These are phyloP conservation scores for Hucho hucho DNA, from an alignment of 2,113 vertebrate genomes.

Conservation along the genomic window DNA sequence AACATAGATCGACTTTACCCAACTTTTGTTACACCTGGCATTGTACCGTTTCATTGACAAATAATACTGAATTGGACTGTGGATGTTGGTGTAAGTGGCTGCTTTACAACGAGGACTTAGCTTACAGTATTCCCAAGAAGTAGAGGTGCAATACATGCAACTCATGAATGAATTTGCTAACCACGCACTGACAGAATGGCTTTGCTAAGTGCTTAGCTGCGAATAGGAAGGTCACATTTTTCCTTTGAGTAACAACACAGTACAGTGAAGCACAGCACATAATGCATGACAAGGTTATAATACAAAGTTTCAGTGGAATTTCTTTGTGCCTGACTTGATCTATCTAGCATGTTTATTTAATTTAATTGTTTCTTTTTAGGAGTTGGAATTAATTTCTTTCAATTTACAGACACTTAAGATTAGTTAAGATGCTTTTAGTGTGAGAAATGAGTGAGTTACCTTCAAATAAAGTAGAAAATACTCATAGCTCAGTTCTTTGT, in stretches of 20 bases:
- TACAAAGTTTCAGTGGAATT: slow-evolving; percentile 1
- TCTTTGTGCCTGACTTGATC: neutral
- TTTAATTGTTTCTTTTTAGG: neutral
- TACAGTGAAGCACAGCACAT: neutral
- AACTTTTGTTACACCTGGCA: no score
- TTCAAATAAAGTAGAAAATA: neutral
- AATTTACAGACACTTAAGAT: neutral
- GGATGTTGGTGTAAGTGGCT: no score
- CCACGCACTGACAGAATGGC: slow-evolving; percentile 3
- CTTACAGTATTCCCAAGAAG: no score
- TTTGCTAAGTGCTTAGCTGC: slow-evolving; percentile 13
- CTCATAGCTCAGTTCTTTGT: neutral
- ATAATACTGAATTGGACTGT: neutral
- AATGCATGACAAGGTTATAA: slow-evolving; percentile 22
- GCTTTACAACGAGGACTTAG: no score
- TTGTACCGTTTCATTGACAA: neutral
- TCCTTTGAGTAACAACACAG: slow-evolving; percentile 3
- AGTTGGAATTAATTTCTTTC: neutral
- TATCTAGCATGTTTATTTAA: neutral
- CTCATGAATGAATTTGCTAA: slow-evolving; percentile 16
- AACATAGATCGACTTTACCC: neutral
- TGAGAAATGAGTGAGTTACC: neutral
- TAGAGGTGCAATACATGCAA: neutral
- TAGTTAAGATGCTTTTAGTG: neutral
- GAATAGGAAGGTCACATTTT: slow-evolving; percentile 18